phyloP scores from a whole-genome alignment of 2,797 vertebrate genomes.

The Otus scops region DNA sequence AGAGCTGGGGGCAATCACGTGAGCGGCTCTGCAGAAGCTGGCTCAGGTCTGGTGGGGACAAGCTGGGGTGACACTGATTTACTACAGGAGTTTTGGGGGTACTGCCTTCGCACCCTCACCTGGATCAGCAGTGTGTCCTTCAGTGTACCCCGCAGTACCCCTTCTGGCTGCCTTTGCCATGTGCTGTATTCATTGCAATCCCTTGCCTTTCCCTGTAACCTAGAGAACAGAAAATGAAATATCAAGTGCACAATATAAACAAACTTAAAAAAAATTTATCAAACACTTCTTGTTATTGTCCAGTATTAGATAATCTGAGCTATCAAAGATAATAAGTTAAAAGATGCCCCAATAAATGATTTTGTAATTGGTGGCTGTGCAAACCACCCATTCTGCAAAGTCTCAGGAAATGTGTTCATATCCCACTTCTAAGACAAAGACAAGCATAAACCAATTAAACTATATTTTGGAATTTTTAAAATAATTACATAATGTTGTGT shows the following conservation, averaged over 20 bases:
- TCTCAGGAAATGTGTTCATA: background rate
- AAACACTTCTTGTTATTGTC: background rate
- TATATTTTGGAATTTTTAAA: fast-evolving
- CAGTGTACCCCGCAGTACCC: background rate
- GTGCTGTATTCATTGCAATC: background rate
- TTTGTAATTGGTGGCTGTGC: background rate
- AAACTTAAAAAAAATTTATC: background rate
- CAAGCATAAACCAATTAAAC: background rate
- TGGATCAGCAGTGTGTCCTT: background rate
- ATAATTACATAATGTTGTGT: background rate
- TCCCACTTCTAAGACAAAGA: background rate
- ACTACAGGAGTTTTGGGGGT: background rate
- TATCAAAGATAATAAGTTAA: fast-evolving
- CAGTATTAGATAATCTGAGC: background rate
- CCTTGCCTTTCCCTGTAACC: background rate
- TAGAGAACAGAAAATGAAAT: background rate
- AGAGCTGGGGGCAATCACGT: background rate
- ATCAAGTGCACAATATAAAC: background rate
- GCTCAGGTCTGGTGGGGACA: background rate
- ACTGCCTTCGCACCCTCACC: background rate
- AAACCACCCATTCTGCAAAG: background rate
- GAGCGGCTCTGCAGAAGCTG: background rate
- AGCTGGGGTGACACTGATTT: background rate
- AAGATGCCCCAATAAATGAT: background rate
- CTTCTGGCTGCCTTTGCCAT: background rate